These are phyloP conservation scores for Tangara arthus DNA, from an alignment of 2,797 vertebrate species.

Conservation along the genomic window DNA sequence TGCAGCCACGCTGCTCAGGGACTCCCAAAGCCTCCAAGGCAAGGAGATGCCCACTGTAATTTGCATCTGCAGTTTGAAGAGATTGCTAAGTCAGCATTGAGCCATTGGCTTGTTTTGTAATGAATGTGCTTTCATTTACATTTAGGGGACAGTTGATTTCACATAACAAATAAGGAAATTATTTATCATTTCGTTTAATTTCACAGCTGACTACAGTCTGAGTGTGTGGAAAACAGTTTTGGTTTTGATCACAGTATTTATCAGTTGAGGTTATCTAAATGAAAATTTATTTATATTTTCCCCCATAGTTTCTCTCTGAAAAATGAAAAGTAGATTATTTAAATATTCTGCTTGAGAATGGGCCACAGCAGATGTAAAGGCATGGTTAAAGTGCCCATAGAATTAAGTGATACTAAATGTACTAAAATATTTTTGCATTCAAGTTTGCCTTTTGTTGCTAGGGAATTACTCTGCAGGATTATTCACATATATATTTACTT, in stretches of 20 bases:
- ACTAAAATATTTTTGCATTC: neutral
- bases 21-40: neutral
- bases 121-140: conserved; percentile 47
- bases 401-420: neutral
- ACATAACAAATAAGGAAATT: conserved; percentile 28
- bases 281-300: conserved; percentile 1
- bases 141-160: conserved; percentile 45
- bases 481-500: neutral
- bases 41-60: neutral
- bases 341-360: neutral
- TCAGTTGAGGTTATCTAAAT: conserved; percentile 31
- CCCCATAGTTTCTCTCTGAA: neutral
- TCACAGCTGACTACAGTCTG: conserved; percentile 64
- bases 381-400: neutral
- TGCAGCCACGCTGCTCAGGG: neutral
- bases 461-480: neutral
- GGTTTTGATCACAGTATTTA: conserved; percentile 23
- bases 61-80: neutral
- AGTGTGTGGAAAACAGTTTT: conserved; percentile 33
- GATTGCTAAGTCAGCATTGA: neutral
- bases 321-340: neutral
- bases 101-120: conserved; percentile 27
- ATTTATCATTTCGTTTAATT: conserved; percentile 70
- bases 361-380: neutral
- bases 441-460: neutral